A percentile compares a stretch with the other conserved stretches of the same genome.
phyloP scores from a whole-genome alignment of 2,797 vertebrate genomes.

The Rhincodon typus region DNA sequence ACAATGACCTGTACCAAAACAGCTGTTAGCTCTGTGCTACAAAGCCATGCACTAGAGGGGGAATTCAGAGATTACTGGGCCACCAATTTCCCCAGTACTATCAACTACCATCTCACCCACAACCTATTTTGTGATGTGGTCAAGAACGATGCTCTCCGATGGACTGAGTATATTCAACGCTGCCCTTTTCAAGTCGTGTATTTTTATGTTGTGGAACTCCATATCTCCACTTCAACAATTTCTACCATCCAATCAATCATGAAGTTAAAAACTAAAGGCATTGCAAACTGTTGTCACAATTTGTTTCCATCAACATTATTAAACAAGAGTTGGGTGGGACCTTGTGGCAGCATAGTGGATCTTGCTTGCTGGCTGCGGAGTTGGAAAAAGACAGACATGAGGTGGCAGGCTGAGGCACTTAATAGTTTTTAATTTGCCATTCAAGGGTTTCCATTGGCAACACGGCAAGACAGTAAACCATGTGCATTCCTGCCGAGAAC shows the following conservation, averaged over 20 bases:
- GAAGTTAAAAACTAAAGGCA: background rate
- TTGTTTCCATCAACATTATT: background rate
- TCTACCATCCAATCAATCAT: background rate
- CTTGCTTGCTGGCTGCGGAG: too few species aligned
- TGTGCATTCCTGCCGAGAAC: too few species aligned
- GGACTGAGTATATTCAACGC: too few species aligned
- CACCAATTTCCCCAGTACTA: background rate
- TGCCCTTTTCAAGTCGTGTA: background rate
- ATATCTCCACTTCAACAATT: background rate
- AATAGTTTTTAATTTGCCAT: too few species aligned
- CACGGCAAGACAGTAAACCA: too few species aligned
- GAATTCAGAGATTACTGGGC: background rate
- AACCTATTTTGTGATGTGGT: background rate
- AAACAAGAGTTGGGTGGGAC: background rate
- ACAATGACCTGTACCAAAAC: too few species aligned
- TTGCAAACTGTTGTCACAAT: background rate
- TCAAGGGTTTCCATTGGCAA: too few species aligned
- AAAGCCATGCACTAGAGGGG: background rate
- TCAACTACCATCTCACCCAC: background rate
- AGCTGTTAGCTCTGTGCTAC: background rate
- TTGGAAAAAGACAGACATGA: too few species aligned
- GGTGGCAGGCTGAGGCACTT: too few species aligned
- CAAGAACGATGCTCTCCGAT: background rate
- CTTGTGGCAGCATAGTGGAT: too few species aligned
- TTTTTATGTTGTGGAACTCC: background rate